These are phyloP conservation scores for Vesta saturnalis DNA, from an alignment of 2,888 invertebrate genomes.

Conservation along the genomic window DNA sequence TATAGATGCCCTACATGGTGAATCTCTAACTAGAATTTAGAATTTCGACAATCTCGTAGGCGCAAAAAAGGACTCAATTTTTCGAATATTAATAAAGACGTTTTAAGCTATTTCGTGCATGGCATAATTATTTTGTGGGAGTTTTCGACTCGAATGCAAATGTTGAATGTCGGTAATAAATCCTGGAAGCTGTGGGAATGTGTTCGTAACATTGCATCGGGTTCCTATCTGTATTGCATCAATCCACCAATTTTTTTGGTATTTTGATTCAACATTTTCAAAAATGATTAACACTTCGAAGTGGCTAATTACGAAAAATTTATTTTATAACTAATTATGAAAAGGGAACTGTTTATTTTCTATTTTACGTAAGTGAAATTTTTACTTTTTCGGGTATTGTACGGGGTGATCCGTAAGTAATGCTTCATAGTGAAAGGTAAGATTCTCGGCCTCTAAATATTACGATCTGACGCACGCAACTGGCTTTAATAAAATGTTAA, in stretches of 20 bases:
- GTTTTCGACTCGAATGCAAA: conserved; percentile 30
- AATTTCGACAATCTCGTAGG: conserved; percentile 29
- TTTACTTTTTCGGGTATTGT: too few species aligned
- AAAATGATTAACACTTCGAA: too few species aligned
- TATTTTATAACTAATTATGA: too few species aligned
- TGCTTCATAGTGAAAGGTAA: too few species aligned
- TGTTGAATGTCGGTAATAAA: conserved; percentile 21
- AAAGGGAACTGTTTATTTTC: too few species aligned
- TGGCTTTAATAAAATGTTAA: too few species aligned
- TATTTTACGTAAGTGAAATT: too few species aligned
- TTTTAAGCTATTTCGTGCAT: conserved; percentile 19
- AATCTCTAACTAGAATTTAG: conserved; percentile 13
- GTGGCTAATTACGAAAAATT: too few species aligned
- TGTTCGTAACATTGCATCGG: conserved; percentile 16
- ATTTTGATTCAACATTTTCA: too few species aligned
- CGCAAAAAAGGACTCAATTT: conserved; percentile 14
- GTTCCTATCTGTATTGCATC: conserved; percentile 21
- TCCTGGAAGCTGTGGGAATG: conserved; percentile 24
- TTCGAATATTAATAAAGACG: conserved; percentile 28
- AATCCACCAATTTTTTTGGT: conserved; percentile 4
- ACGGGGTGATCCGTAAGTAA: too few species aligned
- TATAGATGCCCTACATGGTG: conserved; percentile 29
- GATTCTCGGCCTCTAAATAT: too few species aligned
- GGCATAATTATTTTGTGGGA: conserved; percentile 25
- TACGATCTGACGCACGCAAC: too few species aligned